These are phyloP conservation scores for Koerneria pararmatus DNA, from an alignment of 2,888 invertebrate genomes.

Conservation along the genomic window DNA sequence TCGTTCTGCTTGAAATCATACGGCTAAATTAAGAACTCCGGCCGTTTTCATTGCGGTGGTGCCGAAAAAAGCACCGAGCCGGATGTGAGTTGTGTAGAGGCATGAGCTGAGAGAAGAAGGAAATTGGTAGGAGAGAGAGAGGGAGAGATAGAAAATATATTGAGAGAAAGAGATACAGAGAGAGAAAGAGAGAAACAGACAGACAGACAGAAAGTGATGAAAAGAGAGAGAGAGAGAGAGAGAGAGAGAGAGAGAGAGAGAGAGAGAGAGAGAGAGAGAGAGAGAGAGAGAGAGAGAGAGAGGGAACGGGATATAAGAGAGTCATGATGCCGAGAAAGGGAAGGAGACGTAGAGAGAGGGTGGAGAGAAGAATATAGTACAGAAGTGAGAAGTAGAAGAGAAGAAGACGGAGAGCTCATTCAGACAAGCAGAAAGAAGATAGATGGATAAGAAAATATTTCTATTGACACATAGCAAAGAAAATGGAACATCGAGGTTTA, in stretches of 20 bases:
- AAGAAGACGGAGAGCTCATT: neutral
- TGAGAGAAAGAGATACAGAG: neutral
- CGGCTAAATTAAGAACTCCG: too few relatives aligned
- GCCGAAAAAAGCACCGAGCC: too few relatives aligned
- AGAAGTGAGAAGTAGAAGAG: neutral
- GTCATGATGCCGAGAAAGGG: neutral
- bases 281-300: slow-evolving; percentile 8
- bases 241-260: neutral
- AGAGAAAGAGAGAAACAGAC: neutral
- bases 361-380: neutral
- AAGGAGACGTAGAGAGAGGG: neutral
- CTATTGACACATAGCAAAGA: too few relatives aligned
- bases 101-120: neutral
- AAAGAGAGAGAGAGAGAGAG: neutral
- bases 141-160: neutral
- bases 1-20: too few relatives aligned
- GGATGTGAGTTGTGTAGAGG: too few relatives aligned
- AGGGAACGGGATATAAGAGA: too few relatives aligned
- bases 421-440: too few relatives aligned
- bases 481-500: too few relatives aligned
- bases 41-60: too few relatives aligned
- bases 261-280: neutral
- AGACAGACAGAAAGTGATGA: neutral
- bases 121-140: neutral
- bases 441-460: too few relatives aligned